Conservation (phyloP, 2,113 vertebrate genomes). For the Ceyx melanurus region DNA sequence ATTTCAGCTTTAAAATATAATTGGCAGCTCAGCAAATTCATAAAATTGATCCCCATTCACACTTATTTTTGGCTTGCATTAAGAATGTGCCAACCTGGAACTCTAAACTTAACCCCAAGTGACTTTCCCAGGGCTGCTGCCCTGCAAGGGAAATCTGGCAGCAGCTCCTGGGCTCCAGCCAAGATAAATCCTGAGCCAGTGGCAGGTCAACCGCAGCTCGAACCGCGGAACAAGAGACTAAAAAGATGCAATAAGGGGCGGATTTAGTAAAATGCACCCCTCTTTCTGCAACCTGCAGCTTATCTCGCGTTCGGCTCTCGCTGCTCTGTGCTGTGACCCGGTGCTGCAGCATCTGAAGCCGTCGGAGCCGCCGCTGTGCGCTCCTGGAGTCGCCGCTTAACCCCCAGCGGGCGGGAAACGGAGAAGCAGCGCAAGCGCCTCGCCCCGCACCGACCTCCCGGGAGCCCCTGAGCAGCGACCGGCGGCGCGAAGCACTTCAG, state of each 20-base stretch:
- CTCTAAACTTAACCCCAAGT: conserved; percentile 58
- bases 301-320: rapidly evolving
- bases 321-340: rapidly evolving
- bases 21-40: conserved; percentile 71
- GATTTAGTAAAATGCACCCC: not conserved
- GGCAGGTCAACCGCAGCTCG: not conserved
- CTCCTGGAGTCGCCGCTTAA: too few species aligned
- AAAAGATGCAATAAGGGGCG: not conserved
- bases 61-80: conserved; percentile 62
- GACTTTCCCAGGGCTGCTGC: conserved; percentile 48
- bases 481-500: too few species aligned
- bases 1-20: conserved; percentile 68
- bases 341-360: rapidly evolving
- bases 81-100: conserved; percentile 67
- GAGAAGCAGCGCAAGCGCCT: too few species aligned
- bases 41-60: conserved; percentile 63
- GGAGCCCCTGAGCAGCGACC: too few species aligned
- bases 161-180: not conserved
- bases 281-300: not conserved
- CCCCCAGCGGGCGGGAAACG: too few species aligned
- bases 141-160: conserved; percentile 52
- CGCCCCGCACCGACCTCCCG: too few species aligned
- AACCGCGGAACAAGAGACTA: not conserved
- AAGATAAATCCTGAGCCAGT: conserved; percentile 20
- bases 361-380: rapidly evolving